Base-by-base conservation (phyloP, 1,140 invertebrate species). In the Pygmarrhopalites habei region DNA sequence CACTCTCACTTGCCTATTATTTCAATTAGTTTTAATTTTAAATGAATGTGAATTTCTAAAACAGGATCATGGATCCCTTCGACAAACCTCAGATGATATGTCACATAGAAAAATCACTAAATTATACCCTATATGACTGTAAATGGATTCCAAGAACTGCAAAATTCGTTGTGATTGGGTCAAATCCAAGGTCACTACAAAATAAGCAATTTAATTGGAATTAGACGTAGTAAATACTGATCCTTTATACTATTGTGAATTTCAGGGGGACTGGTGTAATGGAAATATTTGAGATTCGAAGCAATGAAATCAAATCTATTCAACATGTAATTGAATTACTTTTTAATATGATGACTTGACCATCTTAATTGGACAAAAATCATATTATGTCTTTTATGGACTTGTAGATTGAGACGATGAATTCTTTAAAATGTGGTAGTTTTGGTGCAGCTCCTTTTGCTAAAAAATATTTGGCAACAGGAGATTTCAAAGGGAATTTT, bases 81-180 rank as follows among this genome's bases (percentile, higher is more conserved):
- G 83, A 86, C 60, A 94, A 92, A 68, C 90, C 93, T 0, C 90
- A 93, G 77, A 88, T 96, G 68, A 90, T 96, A 68, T 83, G 86
- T 60, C 90, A 95, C 74, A 80, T 86, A 19, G 87, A 95, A 73
- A 88, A 91, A 75, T 79, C 83, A 30, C 72, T 95, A 1, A 85
- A 89, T 74, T 95, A 89, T 77, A 90, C 90, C 5, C 73, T 95
- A 19, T 95, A 92, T 75, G 92, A 95, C 73, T 82, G 85, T n/a
- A 91, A 90, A 79, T 96, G 93, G 94, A 86, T 98, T 72, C 93
- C 93, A 1, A 86, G 85, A 70, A 92, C 90, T 12, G 87, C 93
- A 0, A 95, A 95, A 77, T 91, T 95, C 76, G 84, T 95, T 59
- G 82, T 87, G 28, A 78, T 96, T 39, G 94, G 93, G n/a, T 88